Evolutionary conservation across 2,797 vertebrate species (phyloP).

Genomic region (Hylomyscus alleni): DNA sequence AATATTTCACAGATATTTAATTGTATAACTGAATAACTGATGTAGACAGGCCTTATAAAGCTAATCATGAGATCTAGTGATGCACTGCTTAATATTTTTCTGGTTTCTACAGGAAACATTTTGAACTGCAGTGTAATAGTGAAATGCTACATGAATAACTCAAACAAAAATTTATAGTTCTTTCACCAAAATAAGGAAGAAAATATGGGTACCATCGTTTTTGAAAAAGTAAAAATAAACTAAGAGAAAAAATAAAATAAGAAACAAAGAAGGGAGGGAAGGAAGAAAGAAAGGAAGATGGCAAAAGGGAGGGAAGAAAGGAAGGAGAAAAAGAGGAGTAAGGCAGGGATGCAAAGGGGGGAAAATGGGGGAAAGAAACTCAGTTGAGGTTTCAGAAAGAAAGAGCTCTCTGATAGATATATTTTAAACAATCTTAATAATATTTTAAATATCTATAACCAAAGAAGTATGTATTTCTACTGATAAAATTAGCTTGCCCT

Average conservation of each 20-base stretch:
- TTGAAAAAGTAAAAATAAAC: background rate
- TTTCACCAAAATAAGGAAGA: background rate
- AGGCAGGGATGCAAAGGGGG: accelerated
- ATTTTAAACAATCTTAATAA: too few relatives aligned
- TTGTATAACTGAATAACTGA: background rate
- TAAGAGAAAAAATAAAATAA: background rate
- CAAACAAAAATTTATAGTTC: too few relatives aligned
- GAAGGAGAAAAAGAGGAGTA: too few relatives aligned
- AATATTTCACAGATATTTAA: background rate
- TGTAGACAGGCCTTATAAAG: background rate
- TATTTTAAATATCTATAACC: background rate
- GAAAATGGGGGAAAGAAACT: background rate
- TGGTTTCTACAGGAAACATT: background rate
- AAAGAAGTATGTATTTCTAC: background rate
- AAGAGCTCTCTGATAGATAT: background rate
- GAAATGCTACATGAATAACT: background rate
- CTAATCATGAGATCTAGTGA: background rate
- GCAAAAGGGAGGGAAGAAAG: background rate
- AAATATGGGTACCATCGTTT: background rate
- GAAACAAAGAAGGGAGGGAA: background rate
- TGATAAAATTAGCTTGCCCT: background rate
- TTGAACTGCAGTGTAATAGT: background rate
- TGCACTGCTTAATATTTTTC: background rate
- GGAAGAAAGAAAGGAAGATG: background rate
- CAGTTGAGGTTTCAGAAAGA: background rate